Percentiles rank a stretch among this genome's conserved stretches.
phyloP scores from a whole-genome alignment of 2,113 vertebrate genomes.

The Phainopepla nitens region DNA sequence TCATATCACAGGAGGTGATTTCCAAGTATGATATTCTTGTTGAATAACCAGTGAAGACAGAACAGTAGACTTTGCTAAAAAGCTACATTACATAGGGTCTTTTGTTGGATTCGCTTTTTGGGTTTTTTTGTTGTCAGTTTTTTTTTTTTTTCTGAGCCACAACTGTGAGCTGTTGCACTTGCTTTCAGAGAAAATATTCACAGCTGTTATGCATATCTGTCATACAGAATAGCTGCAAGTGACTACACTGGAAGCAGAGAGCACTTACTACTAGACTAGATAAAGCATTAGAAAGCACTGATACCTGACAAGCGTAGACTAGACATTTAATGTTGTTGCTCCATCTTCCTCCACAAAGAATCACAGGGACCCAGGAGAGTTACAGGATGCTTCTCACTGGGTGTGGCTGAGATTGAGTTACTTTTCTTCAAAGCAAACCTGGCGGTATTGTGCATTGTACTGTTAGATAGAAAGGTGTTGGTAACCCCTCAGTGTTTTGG shows the following conservation, averaged over 20 bases:
- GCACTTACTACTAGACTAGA: background rate
- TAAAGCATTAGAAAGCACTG: background rate
- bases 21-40: background rate
- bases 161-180: background rate
- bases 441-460: accelerated
- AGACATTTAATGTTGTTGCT: background rate
- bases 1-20: background rate
- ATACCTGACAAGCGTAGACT: background rate
- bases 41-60: background rate
- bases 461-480: background rate
- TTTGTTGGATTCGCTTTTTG: background rate
- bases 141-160: background rate
- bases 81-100: accelerated
- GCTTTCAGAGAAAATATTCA: background rate
- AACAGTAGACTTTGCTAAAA: background rate
- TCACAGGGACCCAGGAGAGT: background rate
- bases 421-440: background rate
- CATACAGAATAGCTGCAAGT: background rate
- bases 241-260: background rate
- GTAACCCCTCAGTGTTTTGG: background rate
- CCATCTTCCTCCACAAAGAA: background rate
- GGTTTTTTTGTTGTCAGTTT: background rate
- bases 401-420: background rate
- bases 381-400: background rate
- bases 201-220: background rate